These are phyloP conservation scores for Sycobia sp. DNA, from an alignment of 1,140 invertebrate genomes.

Conservation along the genomic window DNA sequence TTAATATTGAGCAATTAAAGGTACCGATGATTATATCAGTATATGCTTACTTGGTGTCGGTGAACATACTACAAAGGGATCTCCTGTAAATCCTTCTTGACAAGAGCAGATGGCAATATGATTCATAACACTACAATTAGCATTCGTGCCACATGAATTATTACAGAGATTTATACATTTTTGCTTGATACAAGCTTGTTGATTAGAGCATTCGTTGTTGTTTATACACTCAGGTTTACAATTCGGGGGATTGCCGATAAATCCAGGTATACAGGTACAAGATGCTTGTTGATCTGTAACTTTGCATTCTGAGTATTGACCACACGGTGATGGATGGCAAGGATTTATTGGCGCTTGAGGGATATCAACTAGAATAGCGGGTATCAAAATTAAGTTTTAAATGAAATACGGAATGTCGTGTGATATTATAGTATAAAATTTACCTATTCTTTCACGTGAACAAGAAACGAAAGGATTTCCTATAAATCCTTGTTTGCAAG, in stretches of 20 bases:
- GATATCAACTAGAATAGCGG: conserved; percentile 60
- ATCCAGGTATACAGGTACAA: conserved; percentile 55
- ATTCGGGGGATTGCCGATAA: conserved; percentile 51
- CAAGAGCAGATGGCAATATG: conserved; percentile 55
- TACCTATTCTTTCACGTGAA: conserved; percentile 60
- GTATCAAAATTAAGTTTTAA: conserved; percentile 26
- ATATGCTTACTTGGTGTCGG: not conserved
- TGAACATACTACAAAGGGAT: conserved; percentile 51
- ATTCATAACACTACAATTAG: conserved; percentile 46
- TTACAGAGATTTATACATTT: conserved; percentile 55
- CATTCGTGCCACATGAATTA: conserved; percentile 53
- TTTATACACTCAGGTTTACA: conserved; percentile 62
- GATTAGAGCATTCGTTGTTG: conserved; percentile 54
- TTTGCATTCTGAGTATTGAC: conserved; percentile 70
- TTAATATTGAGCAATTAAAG: not conserved
- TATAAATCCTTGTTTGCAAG: conserved; percentile 63
- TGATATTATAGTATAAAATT: not conserved
- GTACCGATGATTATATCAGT: no score
- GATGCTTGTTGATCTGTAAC: conserved; percentile 60
- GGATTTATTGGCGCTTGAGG: conserved; percentile 59
- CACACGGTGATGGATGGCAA: conserved; percentile 65
- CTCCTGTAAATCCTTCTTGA: conserved; percentile 56
- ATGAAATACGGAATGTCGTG: conserved; percentile 32
- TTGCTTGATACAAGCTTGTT: conserved; percentile 54
- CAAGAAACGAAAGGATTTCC: conserved; percentile 66